These are phyloP conservation scores for Threskiornis aethiopicus DNA, from an alignment of 2,797 vertebrate species.

Conservation along the genomic window DNA sequence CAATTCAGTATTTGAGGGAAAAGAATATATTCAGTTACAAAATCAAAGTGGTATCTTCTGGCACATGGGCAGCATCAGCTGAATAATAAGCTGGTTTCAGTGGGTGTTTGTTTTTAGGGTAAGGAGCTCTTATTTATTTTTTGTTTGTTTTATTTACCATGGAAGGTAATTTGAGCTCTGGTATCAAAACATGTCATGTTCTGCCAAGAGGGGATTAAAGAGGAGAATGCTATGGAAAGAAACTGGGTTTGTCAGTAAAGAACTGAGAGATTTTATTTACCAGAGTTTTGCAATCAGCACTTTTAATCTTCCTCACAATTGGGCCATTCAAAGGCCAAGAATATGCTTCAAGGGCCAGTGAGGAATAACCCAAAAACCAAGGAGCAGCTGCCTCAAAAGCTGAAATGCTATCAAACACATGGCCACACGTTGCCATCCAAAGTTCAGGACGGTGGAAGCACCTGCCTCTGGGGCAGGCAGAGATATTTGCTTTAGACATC, in stretches of 20 bases:
- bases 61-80: slow-evolving; percentile 11
- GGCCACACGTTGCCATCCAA: not conserved
- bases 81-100: slow-evolving; percentile 14
- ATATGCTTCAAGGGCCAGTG: not conserved
- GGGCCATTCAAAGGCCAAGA: slow-evolving; percentile 28
- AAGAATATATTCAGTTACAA: not conserved
- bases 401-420: not conserved
- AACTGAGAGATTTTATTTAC: slow-evolving; percentile 53
- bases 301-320: slow-evolving; percentile 70
- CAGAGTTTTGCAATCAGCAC: slow-evolving; percentile 64
- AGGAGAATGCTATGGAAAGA: slow-evolving; percentile 67
- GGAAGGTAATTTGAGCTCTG: slow-evolving; percentile 72
- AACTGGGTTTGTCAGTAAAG: slow-evolving; percentile 67
- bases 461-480: not conserved
- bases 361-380: not conserved
- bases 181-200: slow-evolving; percentile 67
- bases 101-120: slow-evolving; percentile 74
- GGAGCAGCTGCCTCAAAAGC: not conserved
- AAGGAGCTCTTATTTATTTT: slow-evolving; percentile 63
- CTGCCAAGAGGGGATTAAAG: slow-evolving; percentile 78
- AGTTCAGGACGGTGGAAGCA: not conserved
- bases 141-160: slow-evolving; percentile 74
- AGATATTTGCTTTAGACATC: not conserved
- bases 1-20: not conserved
- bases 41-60: slow-evolving; percentile 10